phyloP scores from a whole-genome alignment of 2,113 vertebrate genomes.

The Entomyzon cyanotis region DNA sequence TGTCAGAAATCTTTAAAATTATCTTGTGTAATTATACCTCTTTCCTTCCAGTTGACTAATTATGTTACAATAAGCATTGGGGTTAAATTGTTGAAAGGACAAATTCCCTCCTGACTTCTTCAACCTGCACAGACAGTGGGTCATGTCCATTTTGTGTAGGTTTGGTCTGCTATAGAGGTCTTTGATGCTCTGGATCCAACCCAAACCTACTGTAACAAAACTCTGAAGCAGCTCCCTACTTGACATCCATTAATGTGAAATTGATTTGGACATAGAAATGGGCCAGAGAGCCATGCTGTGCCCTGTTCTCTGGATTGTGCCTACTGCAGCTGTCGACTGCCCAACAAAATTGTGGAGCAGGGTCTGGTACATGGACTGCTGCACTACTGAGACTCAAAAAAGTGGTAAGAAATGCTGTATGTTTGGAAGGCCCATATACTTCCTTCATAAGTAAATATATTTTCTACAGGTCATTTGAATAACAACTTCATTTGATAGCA shows the following conservation, averaged over 20 bases:
- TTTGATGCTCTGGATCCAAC: neutral
- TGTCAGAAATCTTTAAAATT: neutral
- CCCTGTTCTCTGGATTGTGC: neutral
- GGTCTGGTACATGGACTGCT: neutral
- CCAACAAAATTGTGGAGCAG: fast-evolving
- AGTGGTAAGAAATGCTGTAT: neutral
- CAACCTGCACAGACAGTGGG: neutral
- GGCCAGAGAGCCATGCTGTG: neutral
- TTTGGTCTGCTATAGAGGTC: neutral
- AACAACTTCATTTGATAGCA: neutral
- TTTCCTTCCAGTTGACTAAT: neutral
- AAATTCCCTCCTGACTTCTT: neutral
- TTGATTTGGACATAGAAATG: neutral
- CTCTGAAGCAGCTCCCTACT: neutral
- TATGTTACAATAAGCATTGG: neutral
- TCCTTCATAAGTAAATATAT: neutral
- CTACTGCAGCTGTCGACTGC: neutral
- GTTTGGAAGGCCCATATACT: neutral
- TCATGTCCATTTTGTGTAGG: neutral
- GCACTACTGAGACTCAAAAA: neutral
- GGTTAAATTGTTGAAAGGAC: neutral
- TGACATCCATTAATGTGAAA: neutral
- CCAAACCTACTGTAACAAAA: neutral
- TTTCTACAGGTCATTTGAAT: neutral
- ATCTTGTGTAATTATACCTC: neutral